A percentile compares a stretch with the other conserved stretches of the same genome.
These are phyloP conservation scores for Drosophila seguyi DNA, from an alignment of 1,140 invertebrate species.

Conservation along the genomic window DNA sequence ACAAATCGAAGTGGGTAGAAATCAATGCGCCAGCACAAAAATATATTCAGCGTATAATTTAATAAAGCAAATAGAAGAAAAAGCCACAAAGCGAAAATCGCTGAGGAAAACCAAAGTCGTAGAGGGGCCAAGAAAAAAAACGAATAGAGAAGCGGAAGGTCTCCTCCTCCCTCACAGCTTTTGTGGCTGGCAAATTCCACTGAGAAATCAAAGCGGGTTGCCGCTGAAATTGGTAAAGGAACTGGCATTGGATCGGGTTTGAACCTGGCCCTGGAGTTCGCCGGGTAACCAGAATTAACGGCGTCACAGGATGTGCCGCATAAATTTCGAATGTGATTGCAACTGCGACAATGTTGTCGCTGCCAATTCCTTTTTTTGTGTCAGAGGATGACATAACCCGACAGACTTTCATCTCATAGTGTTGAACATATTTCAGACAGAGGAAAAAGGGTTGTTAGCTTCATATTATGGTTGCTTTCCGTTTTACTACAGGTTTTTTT, in stretches of 20 bases:
- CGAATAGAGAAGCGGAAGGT: constrained; percentile 3
- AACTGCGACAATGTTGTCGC: constrained; percentile 59
- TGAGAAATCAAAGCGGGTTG: constrained; percentile 72
- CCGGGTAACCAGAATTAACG: constrained; percentile 58
- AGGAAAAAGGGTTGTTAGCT: neutral
- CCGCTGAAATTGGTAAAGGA: constrained; percentile 22
- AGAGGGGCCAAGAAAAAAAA: neutral
- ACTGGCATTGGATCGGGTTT: constrained; percentile 30
- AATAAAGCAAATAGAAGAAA: constrained; percentile 81
- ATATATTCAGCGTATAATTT: constrained; percentile 85
- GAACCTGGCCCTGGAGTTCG: constrained; percentile 1
- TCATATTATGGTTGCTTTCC: neutral
- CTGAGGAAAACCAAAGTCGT: constrained; percentile 25
- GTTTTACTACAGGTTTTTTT: neutral
- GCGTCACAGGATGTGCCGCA: constrained; percentile 65
- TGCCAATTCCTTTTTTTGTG: constrained; percentile 18
- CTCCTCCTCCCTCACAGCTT: constrained; percentile 16
- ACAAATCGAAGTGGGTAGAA: constrained; percentile 77
- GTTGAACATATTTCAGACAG: constrained; percentile 4
- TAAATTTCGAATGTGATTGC: constrained; percentile 70
- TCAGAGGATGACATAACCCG: constrained; percentile 1
- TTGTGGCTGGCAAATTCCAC: constrained; percentile 59
- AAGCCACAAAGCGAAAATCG: constrained; percentile 46
- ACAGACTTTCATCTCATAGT: constrained; percentile 17
- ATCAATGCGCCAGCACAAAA: constrained; percentile 79